Base-by-base conservation (phyloP, 2,797 vertebrate genomes). In the Darevskia mixta region DNA sequence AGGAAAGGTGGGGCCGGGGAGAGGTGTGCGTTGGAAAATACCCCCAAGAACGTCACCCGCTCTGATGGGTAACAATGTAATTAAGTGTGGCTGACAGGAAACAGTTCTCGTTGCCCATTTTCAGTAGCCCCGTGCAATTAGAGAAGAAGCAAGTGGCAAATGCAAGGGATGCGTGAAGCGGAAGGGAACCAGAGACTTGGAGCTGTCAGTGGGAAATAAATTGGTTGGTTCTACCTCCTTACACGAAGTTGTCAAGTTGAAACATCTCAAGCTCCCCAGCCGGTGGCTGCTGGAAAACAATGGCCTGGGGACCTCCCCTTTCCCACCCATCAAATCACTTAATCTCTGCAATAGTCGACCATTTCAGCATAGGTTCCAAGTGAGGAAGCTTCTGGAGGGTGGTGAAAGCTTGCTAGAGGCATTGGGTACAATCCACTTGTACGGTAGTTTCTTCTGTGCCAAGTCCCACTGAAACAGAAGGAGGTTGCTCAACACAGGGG, bases 141-240 rank as follows among this genome's bases (percentile, higher is more conserved):
- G 87, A 58, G 87, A 38, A 35, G 32, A 71, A 90, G 29, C 1
- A 66, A 86, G 45, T n/a, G 8, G 86, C 8, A 78, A 76, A 86
- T 69, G 29, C 18, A 73, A 76, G 49, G 41, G 83, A 89, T n/a
- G 25, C 13, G 76, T 2, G 43, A 90, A 89, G 69, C 8, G 0
- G 20, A 87, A 38, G 90, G 82, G 90, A 92, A 78, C 1, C 1
- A 6, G 13, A 90, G 5, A 23, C 85, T 90, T 88, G 83, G 43
- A 86, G 35, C 49, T 92, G 88, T 86, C 77, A 92, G 3, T 69
- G 29, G 55, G 84, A 93, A 93, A 91, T 80, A 88, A 92, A 92
- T 92, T 87, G 35, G 15, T 78, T 90, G 25, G 18, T 79, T 91
- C 72, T 90, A 38, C 8, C 4, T 29, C 84, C 91, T 88, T 25